These are phyloP conservation scores for Latrodectus elegans DNA, from an alignment of 2,888 invertebrate genomes.

Conservation along the genomic window DNA sequence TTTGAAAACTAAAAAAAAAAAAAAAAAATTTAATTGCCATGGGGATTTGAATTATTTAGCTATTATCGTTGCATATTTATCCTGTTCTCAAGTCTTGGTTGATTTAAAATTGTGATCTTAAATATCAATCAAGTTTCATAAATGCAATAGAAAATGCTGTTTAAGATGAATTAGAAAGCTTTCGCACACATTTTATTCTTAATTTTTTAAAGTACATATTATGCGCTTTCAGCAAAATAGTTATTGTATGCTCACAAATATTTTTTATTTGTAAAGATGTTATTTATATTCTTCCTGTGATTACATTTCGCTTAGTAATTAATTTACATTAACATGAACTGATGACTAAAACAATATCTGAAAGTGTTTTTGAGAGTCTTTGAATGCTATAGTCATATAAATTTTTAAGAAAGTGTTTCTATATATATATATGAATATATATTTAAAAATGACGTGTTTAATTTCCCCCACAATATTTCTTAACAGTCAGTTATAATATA, in stretches of 20 bases:
- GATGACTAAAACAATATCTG: constrained; percentile 26
- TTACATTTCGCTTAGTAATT: constrained; percentile 30
- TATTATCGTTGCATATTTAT: constrained; percentile 54
- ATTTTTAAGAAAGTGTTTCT: constrained; percentile 65
- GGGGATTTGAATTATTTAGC: constrained; percentile 17
- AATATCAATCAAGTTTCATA: no score
- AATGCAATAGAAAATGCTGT: no score
- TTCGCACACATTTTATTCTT: no score
- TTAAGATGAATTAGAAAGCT: no score
- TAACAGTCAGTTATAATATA: no score
- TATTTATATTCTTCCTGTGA: not conserved
- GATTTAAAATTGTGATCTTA: constrained; percentile 23
- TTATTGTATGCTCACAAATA: no score
- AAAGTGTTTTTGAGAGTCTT: constrained; percentile 57
- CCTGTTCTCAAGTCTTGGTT: constrained; percentile 42
- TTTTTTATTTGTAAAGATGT: no score
- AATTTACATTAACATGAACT: constrained; percentile 28
- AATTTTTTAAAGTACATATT: no score
- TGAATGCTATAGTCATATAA: constrained; percentile 57
- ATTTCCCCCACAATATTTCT: no score
- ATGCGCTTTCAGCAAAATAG: not conserved
- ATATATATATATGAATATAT: not conserved
- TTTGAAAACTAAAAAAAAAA: not conserved
- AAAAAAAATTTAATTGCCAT: not conserved
- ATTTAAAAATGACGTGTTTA: no score